These are phyloP conservation scores for Branchinecta lynchi DNA, from an alignment of 1,140 invertebrate species.

Conservation along the genomic window DNA sequence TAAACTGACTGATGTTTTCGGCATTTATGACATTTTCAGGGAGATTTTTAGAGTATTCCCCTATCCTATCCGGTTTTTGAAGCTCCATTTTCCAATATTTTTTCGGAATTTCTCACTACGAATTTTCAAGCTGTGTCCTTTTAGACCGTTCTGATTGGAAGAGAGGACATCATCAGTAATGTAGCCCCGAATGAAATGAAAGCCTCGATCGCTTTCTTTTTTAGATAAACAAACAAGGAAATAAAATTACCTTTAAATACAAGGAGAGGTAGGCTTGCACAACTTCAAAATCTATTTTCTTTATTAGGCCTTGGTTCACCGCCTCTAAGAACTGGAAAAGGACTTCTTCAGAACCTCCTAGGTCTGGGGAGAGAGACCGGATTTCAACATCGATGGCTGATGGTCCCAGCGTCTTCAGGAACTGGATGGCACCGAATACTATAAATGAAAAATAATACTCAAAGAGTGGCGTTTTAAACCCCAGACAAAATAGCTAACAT, in stretches of 20 bases:
- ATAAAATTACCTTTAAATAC: conserved; percentile 54
- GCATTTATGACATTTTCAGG: too few relatives aligned
- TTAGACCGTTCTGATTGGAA: too few relatives aligned
- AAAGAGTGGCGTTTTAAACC: conserved; percentile 4
- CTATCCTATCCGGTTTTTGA: too few relatives aligned
- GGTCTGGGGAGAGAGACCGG: conserved; percentile 52
- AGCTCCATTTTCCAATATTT: too few relatives aligned
- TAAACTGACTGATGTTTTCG: too few relatives aligned
- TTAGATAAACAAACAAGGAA: background rate
- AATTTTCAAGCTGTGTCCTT: too few relatives aligned
- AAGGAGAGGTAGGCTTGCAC: conserved; percentile 76
- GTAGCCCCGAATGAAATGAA: too few relatives aligned
- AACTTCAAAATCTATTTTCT: conserved; percentile 75
- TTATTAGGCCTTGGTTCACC: conserved; percentile 51
- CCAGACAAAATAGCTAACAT: conserved; percentile 15
- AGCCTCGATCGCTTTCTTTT: too few relatives aligned
- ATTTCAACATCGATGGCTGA: conserved; percentile 81
- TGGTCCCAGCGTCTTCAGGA: conserved; percentile 64
- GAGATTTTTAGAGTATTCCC: too few relatives aligned
- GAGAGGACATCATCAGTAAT: too few relatives aligned
- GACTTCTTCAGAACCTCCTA: conserved; percentile 46
- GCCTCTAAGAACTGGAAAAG: conserved; percentile 66
- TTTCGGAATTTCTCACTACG: too few relatives aligned
- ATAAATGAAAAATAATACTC: conserved; percentile 17
- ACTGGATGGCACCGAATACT: conserved; percentile 41